Percentiles rank a stretch among this genome's conserved stretches.
Conservation (phyloP, 2,888 invertebrate species). For the Melikaiella ostensackeni region DNA sequence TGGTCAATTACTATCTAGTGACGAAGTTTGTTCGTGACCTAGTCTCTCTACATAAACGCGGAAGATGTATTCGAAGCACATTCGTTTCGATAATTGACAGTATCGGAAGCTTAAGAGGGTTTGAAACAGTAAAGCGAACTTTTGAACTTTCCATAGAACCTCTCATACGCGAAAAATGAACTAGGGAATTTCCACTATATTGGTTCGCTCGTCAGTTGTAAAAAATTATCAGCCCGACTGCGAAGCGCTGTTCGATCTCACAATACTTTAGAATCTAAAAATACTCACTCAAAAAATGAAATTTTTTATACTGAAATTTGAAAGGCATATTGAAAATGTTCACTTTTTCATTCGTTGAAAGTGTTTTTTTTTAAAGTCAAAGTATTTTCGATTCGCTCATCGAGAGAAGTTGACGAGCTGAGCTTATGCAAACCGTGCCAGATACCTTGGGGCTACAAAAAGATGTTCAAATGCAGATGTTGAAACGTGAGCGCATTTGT, state of each 20-base stretch:
- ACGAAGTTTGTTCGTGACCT: constrained; percentile 9
- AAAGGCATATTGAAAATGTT: no score
- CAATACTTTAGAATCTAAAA: constrained; percentile 14
- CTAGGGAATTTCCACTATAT: constrained; percentile 5
- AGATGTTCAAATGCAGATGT: no score
- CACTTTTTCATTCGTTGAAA: no score
- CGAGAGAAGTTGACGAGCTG: no score
- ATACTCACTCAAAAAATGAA: neutral
- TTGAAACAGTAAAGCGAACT: constrained; percentile 13
- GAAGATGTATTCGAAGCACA: constrained; percentile 19
- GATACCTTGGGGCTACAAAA: no score
- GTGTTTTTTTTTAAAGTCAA: no score
- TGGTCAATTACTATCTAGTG: constrained; percentile 5
- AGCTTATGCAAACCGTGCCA: no score
- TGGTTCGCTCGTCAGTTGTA: constrained; percentile 27
- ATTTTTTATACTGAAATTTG: neutral
- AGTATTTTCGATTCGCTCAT: no score
- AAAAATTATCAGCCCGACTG: constrained; percentile 26
- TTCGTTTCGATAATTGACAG: constrained; percentile 12
- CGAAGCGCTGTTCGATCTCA: neutral
- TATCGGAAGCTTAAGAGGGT: neutral
- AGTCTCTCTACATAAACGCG: constrained; percentile 7
- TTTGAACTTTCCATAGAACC: neutral
- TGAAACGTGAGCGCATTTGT: no score
- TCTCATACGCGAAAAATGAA: constrained; percentile 9